Evolutionary conservation across 2,797 vertebrate genomes (phyloP).

Genomic region (Florisuga fusca): DNA sequence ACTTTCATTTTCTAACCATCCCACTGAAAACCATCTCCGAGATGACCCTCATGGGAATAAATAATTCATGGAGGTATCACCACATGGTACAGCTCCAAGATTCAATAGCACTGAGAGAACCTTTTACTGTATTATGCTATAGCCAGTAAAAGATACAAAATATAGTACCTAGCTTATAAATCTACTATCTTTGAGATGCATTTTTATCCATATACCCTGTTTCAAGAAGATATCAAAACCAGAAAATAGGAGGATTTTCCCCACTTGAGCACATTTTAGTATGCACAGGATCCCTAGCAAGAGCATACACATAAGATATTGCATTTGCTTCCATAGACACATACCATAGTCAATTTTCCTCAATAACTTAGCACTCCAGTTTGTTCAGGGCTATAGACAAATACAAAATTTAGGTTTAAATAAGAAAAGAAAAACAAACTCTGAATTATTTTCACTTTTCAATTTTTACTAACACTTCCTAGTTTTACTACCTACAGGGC

Average conservation of each 20-base stretch:
- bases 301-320: not conserved
- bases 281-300: not conserved
- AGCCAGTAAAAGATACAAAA: not conserved
- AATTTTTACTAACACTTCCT: not conserved
- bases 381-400: not conserved
- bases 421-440: not conserved
- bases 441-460: not conserved
- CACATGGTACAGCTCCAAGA: constrained; percentile 18
- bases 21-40: constrained; percentile 6
- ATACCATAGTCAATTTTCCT: not conserved
- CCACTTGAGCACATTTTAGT: not conserved
- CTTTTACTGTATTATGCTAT: constrained; percentile 35
- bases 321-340: not conserved
- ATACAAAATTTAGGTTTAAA: not conserved
- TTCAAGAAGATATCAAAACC: not conserved
- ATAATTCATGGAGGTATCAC: constrained; percentile 45
- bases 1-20: not conserved
- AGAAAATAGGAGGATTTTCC: not conserved
- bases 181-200: not conserved
- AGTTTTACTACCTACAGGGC: not conserved
- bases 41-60: constrained; percentile 45
- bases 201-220: not conserved
- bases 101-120: constrained; percentile 1
- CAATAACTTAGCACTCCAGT: not conserved
- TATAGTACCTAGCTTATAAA: not conserved